Percentiles rank a stretch among this genome's conserved stretches.
Evolutionary conservation across 1,140 invertebrate genomes (phyloP).

Genomic region (Megathymus violae): DNA sequence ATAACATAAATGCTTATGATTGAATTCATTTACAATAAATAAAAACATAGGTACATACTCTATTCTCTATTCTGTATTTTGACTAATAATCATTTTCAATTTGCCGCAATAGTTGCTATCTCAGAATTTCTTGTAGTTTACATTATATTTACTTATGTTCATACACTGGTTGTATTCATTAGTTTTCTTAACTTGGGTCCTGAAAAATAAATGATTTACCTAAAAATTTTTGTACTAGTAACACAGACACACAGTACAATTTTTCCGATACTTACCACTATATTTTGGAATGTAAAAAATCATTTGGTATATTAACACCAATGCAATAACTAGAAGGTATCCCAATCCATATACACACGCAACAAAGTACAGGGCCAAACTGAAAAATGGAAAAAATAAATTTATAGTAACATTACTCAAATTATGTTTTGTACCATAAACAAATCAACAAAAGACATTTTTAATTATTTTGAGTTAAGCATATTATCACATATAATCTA

Average conservation of each 20-base stretch:
- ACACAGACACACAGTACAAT: neutral
- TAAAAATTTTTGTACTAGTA: neutral
- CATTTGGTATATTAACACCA: conserved; percentile 67
- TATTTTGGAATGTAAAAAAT: conserved; percentile 70
- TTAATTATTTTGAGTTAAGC: too few relatives aligned
- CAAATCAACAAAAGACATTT: too few relatives aligned
- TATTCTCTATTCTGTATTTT: too few relatives aligned
- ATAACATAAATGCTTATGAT: too few relatives aligned
- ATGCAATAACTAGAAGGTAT: conserved; percentile 55
- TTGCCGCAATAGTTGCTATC: too few relatives aligned
- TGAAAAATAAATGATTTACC: conserved; percentile 51
- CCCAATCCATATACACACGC: conserved; percentile 66
- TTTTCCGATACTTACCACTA: conserved; percentile 55
- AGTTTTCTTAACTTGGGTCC: conserved; percentile 62
- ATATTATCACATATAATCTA: too few relatives aligned
- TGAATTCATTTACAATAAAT: too few relatives aligned
- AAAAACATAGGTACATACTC: too few relatives aligned
- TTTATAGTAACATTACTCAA: too few relatives aligned
- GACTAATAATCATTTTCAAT: neutral
- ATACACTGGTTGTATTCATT: conserved; percentile 54
- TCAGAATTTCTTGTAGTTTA: too few relatives aligned
- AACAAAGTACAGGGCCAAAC: conserved; percentile 62
- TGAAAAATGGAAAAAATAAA: conserved; percentile 44
- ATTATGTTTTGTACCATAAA: too few relatives aligned
- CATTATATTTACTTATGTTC: conserved; percentile 19